Evolutionary conservation across 1,140 invertebrate species (phyloP).

Genomic region (Neodiprion virginianus): DNA sequence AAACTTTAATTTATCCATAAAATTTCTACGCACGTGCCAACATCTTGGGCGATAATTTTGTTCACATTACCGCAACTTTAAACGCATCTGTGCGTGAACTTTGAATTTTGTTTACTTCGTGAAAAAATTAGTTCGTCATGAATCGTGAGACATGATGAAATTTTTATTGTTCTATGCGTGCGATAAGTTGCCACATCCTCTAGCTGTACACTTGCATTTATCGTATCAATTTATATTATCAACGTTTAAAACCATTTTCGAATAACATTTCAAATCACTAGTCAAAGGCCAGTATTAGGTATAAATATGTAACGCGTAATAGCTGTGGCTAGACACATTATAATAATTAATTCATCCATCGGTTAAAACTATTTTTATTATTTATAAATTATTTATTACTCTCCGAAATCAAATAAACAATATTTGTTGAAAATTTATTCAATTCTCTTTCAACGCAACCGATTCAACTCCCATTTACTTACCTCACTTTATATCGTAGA

Average conservation of each 20-base stretch:
- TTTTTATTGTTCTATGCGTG: no score
- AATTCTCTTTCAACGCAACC: neutral
- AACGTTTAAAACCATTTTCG: no score
- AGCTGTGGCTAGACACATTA: neutral
- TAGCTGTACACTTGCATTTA: no score
- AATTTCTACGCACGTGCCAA: neutral
- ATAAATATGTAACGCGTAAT: neutral
- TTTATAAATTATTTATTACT: neutral
- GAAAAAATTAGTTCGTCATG: neutral
- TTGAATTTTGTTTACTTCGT: neutral
- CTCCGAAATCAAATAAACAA: neutral
- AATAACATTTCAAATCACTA: neutral
- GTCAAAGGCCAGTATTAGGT: conserved; percentile 1
- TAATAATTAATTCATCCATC: neutral
- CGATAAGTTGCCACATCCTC: no score
- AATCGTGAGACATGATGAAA: neutral
- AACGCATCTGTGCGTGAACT: neutral
- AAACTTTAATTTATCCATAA: neutral
- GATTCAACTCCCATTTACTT: neutral
- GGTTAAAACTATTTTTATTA: neutral
- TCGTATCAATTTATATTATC: no score
- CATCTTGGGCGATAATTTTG: neutral
- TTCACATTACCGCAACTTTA: neutral
- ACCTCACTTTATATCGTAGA: no score
- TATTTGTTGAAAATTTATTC: neutral